Conservation (phyloP, 2,113 vertebrate species). For the Sprattus sprattus region DNA sequence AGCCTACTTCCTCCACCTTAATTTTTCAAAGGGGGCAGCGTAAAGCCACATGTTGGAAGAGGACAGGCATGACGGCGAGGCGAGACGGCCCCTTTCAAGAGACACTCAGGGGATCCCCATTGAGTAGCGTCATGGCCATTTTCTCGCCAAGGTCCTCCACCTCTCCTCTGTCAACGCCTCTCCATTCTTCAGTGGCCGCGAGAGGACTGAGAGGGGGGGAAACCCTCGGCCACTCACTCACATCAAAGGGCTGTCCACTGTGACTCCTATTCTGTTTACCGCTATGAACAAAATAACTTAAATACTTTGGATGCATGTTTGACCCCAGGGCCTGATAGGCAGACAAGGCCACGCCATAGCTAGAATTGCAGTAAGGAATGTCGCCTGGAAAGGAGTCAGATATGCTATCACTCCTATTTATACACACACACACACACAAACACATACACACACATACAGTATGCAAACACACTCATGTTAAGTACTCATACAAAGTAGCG, state of each 20-base stretch:
- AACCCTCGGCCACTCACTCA: neutral
- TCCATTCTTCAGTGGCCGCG: neutral
- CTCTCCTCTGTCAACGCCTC: constrained; percentile 11
- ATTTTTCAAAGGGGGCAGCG: neutral
- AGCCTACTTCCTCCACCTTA: neutral
- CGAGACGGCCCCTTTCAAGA: neutral
- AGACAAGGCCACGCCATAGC: neutral
- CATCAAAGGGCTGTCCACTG: neutral
- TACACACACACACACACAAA: constrained; percentile 3
- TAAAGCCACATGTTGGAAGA: neutral
- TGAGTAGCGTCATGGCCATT: neutral
- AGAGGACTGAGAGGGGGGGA: neutral
- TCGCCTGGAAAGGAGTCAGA: constrained; percentile 7
- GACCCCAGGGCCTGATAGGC: constrained; percentile 1
- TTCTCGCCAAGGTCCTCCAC: constrained; percentile 1
- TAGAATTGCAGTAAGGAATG: neutral
- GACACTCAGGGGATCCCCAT: neutral
- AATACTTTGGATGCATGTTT: constrained; percentile 15
- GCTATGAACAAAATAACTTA: neutral
- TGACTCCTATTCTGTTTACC: neutral
- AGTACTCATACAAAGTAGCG: too few relatives aligned
- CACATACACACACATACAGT: neutral
- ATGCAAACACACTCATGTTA: neutral
- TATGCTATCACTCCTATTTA: constrained; percentile 21
- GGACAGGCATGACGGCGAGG: neutral